Conservation (phyloP, 1,140 invertebrate species). For the Thaumatotibia leucotreta region DNA sequence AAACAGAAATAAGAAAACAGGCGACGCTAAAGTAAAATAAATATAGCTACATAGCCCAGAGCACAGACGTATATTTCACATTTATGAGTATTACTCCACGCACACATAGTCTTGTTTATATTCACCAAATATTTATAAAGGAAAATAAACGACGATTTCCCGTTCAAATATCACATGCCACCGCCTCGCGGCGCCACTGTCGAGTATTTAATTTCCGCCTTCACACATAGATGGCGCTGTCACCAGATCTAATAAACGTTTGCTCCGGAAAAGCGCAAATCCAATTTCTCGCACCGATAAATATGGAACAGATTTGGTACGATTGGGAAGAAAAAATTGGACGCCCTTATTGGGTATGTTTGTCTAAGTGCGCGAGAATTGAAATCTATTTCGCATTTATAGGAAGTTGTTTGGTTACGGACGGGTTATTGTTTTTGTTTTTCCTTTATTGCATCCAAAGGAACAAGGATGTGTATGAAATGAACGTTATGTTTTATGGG, state of each 20-base stretch:
- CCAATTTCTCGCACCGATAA: slow-evolving; percentile 24
- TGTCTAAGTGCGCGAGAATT: background rate
- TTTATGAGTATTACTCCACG: too few species aligned
- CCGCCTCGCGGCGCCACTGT: slow-evolving; percentile 17
- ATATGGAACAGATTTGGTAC: slow-evolving; percentile 17
- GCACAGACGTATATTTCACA: too few species aligned
- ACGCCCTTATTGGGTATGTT: background rate
- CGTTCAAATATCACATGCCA: background rate
- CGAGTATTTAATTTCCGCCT: slow-evolving; percentile 28
- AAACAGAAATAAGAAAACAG: too few species aligned
- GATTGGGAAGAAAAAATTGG: slow-evolving; percentile 3
- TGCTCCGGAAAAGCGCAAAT: slow-evolving; percentile 16
- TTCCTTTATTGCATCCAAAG: background rate
- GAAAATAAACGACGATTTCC: background rate
- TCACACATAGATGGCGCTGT: slow-evolving; percentile 32
- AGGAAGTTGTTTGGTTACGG: slow-evolving; percentile 2
- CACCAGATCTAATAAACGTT: slow-evolving; percentile 28
- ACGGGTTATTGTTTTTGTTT: background rate
- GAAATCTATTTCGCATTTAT: slow-evolving; percentile 4
- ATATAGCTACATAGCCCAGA: too few species aligned
- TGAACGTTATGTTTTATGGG: too few species aligned
- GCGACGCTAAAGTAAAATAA: too few species aligned
- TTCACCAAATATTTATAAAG: too few species aligned
- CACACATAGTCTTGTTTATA: too few species aligned
- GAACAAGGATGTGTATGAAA: background rate